Percentiles rank a stretch among this genome's conserved stretches.
phyloP scores from a whole-genome alignment of 2,888 invertebrate genomes.

The Drosophila barbarae region DNA sequence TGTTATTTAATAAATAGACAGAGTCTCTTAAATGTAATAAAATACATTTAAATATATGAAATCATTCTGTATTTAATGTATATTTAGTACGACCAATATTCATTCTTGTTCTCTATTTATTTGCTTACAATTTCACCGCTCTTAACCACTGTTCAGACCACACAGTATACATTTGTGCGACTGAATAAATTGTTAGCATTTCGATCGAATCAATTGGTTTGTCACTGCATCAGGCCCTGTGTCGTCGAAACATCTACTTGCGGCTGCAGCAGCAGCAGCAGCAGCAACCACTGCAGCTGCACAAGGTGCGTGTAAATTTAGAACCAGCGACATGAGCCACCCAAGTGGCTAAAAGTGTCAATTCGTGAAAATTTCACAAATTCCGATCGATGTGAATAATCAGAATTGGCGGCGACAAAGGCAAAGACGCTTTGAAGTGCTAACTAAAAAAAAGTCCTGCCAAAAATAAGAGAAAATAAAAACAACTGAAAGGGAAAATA shows the following conservation, averaged over 20 bases:
- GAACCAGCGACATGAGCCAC: conserved; percentile 47
- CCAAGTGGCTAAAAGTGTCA: conserved; percentile 73
- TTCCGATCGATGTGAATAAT: conserved; percentile 76
- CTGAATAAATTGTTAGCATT: conserved; percentile 36
- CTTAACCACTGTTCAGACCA: conserved; percentile 18
- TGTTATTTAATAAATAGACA: too few relatives aligned
- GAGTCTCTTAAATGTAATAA: too few relatives aligned
- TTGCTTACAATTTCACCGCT: not conserved
- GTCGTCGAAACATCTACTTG: conserved; percentile 27
- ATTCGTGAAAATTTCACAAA: conserved; percentile 73
- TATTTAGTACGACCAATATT: too few relatives aligned
- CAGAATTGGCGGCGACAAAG: conserved; percentile 60
- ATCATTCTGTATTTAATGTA: too few relatives aligned
- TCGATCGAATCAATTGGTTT: conserved; percentile 35
- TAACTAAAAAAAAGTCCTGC: conserved; percentile 46
- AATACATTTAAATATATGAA: too few relatives aligned
- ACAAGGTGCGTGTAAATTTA: conserved; percentile 37
- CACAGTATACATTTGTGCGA: conserved; percentile 13
- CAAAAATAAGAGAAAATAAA: conserved; percentile 9
- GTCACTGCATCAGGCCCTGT: conserved; percentile 36
- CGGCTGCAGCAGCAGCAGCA: conserved; percentile 6
- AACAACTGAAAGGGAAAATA: conserved; percentile 11
- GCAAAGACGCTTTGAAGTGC: conserved; percentile 57
- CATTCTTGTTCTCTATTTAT: not conserved
- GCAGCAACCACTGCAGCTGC: conserved; percentile 7